Evolutionary conservation across 2,888 invertebrate species (phyloP).

Genomic region (Acleris laterana): DNA sequence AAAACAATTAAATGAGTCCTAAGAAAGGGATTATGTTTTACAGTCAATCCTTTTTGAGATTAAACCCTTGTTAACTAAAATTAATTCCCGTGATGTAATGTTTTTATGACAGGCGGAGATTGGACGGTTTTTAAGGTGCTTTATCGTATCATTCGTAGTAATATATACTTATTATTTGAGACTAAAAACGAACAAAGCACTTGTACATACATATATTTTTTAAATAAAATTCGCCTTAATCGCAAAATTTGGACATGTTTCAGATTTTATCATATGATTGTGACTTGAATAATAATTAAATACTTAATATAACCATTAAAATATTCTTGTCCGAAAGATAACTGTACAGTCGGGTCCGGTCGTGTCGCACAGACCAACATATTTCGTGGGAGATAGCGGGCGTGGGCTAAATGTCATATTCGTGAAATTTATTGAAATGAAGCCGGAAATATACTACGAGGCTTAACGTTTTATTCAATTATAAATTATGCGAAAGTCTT

Average conservation of each 20-base stretch:
- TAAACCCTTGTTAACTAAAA: too few species aligned
- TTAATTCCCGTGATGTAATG: too few species aligned
- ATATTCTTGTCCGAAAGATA: conserved; percentile 58
- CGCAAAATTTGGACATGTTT: conserved; percentile 49
- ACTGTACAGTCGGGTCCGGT: conserved; percentile 70
- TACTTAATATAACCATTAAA: conserved; percentile 58
- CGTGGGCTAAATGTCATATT: conserved; percentile 45
- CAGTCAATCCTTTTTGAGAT: too few species aligned
- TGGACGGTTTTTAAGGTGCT: background rate
- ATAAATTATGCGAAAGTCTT: too few species aligned
- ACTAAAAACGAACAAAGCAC: background rate
- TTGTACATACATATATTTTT: background rate
- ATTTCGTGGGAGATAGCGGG: conserved; percentile 54
- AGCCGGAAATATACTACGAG: too few species aligned
- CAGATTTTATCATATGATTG: conserved; percentile 55
- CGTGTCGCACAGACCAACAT: conserved; percentile 50
- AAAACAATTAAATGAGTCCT: too few species aligned
- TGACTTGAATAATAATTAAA: conserved; percentile 62
- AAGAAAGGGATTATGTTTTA: too few species aligned
- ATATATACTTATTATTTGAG: background rate
- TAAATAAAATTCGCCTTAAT: conserved; percentile 37
- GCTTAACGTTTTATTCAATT: too few species aligned
- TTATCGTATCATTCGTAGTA: conserved; percentile 3
- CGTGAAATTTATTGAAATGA: conserved; percentile 31
- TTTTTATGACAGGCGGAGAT: too few species aligned